A percentile compares a stretch with the other conserved stretches of the same genome.
phyloP scores from a whole-genome alignment of 2,113 vertebrate genomes.

The Stomatorhinus ivindoensis region DNA sequence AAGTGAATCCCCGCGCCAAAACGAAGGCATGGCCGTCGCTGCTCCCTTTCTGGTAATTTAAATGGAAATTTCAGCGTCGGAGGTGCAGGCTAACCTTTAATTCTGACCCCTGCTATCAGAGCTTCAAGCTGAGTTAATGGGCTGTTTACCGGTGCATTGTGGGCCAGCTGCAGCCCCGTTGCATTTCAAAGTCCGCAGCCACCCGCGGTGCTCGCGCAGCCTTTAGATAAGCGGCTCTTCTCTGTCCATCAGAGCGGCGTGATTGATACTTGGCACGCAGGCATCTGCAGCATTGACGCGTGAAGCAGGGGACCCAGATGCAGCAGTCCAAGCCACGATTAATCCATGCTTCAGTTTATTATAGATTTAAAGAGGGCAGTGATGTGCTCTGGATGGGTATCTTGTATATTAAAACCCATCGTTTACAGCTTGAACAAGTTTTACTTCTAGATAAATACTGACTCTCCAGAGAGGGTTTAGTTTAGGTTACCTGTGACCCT shows the following conservation, averaged over 20 bases:
- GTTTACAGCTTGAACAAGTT: not conserved
- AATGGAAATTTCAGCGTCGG: not conserved
- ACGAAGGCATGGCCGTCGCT: not conserved
- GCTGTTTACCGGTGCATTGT: slow-evolving; percentile 2
- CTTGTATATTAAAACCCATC: not conserved
- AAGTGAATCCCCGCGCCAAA: not conserved
- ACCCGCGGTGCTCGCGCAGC: not conserved
- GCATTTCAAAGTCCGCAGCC: slow-evolving; percentile 10
- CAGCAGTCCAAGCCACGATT: not conserved
- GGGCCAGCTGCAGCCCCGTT: not conserved
- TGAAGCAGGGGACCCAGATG: not conserved
- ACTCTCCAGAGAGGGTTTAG: not conserved
- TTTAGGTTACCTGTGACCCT: not conserved
- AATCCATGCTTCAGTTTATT: not conserved
- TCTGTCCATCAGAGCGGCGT: not conserved
- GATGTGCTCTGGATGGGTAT: not conserved
- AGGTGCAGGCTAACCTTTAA: not conserved
- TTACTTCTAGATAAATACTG: not conserved
- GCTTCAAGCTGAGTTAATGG: slow-evolving; percentile 16
- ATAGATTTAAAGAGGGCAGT: not conserved
- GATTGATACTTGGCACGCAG: not conserved
- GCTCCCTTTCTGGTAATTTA: slow-evolving; percentile 2
- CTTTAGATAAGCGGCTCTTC: slow-evolving; percentile 2
- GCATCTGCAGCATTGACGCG: not conserved
- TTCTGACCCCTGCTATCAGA: not conserved